Evolutionary conservation across 2,797 vertebrate species (phyloP), one percentile per base, ranked within the genome.

Genomic region (Chelon labrosus): DNA sequence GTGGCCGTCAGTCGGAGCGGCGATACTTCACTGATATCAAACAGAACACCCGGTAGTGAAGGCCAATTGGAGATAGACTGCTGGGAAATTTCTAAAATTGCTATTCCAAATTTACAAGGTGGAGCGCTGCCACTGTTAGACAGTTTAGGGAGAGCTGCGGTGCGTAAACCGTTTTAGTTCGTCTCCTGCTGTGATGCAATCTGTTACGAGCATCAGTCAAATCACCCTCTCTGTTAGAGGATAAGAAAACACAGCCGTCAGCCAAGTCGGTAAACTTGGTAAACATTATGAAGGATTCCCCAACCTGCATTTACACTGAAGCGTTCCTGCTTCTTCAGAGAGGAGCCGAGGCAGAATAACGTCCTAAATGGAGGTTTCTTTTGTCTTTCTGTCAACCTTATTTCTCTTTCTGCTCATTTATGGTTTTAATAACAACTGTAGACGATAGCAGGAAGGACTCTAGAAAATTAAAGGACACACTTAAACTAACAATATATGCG

Each of bases 131-230:
- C 89, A 90, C 89, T 54, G 84, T 86, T 76, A 77, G 84, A 86
- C 76, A 77, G 89, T 90, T 90, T 89, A 89, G 85, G 85, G 80
- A 88, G 80, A 85, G 85, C 84, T 76, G 70, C 70, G 79, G 85
- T 84, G 89, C 81, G 79, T 80, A 74, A 83, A 85, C 49, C 77
- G 74, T 77, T 85, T 89, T 68, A 83, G 85, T 70, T 71, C 51
- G 66, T 50, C 87, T 77, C 89, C 87, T 70, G 87, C 89, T 89
- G 89, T 71, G 89, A 87, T 80, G 83, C 89, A 91, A 89, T 91
- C 89, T 91, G 89, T 78, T 88, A 44, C 71, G 65, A 89, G 89
- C 85, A 83, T 88, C 89, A 85, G 82, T 89, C 83, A 80, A 80
- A 85, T 86, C 85, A 81, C 74, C 82, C 85, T 79, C 88, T 64